phyloP scores from a whole-genome alignment of 2,888 invertebrate species.

The Eilema griseolum region DNA sequence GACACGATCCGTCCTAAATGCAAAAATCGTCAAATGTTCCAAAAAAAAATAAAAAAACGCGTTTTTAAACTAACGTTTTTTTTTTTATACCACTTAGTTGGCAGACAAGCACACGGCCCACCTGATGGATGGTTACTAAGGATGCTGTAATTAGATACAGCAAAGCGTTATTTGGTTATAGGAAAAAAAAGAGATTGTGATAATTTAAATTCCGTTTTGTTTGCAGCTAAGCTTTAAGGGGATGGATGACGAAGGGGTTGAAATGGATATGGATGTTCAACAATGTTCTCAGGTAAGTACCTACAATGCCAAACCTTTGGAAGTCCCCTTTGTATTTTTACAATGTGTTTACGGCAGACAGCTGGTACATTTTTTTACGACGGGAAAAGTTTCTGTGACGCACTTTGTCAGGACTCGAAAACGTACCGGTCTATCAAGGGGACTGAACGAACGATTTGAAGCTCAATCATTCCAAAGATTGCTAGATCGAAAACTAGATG shows the following conservation, averaged over 20 bases:
- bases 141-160: not conserved
- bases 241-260: slow-evolving; percentile 84
- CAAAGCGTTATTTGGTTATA: not conserved
- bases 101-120: too few species aligned
- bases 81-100: too few species aligned
- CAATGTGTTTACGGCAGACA: not conserved
- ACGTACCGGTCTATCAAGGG: too few species aligned
- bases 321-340: not conserved
- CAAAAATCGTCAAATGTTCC: too few species aligned
- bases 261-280: slow-evolving; percentile 83
- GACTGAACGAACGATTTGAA: too few species aligned
- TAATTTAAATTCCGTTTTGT: slow-evolving; percentile 19
- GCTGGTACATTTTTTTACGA: too few species aligned
- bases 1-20: too few species aligned
- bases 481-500: too few species aligned
- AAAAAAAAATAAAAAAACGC: not conserved
- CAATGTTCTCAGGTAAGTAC: slow-evolving; percentile 80
- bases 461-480: too few species aligned
- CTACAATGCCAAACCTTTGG: not conserved
- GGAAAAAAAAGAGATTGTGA: not conserved
- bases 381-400: not conserved
- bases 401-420: too few species aligned
- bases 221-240: slow-evolving; percentile 83
- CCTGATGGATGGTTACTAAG: too few species aligned
- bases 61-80: not conserved